phyloP scores from a whole-genome alignment of 2,113 vertebrate genomes.

The Romanogobio albipinnatus region DNA sequence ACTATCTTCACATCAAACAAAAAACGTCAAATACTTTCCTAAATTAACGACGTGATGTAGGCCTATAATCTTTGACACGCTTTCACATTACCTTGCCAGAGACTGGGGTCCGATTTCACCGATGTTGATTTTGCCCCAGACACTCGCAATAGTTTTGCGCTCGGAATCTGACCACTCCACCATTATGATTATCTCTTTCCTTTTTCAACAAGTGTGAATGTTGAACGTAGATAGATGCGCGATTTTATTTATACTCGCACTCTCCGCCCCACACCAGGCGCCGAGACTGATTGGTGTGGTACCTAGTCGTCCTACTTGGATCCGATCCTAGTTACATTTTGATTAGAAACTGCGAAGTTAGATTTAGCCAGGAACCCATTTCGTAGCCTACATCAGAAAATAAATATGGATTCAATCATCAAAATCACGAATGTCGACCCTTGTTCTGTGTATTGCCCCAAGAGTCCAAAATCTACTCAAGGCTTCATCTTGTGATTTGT shows the following conservation, averaged over 20 bases:
- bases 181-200: conserved; percentile 51
- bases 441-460: background rate
- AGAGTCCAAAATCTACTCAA: background rate
- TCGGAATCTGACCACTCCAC: conserved; percentile 61
- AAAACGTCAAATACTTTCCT: background rate
- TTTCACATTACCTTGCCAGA: conserved; percentile 54
- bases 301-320: background rate
- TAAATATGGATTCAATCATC: background rate
- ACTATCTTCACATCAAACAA: background rate
- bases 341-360: background rate
- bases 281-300: background rate
- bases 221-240: background rate
- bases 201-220: conserved; percentile 8
- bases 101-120: conserved; percentile 55
- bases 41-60: background rate
- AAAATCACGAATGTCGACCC: background rate
- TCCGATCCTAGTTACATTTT: background rate
- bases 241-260: conserved; percentile 17
- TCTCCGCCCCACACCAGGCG: conserved; percentile 27
- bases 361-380: background rate
- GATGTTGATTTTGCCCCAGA: conserved; percentile 58
- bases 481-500: background rate
- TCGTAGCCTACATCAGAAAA: background rate
- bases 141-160: conserved; percentile 41
- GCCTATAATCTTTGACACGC: background rate